phyloP scores from a whole-genome alignment of 2,797 vertebrate species.

The Allobates femoralis region DNA sequence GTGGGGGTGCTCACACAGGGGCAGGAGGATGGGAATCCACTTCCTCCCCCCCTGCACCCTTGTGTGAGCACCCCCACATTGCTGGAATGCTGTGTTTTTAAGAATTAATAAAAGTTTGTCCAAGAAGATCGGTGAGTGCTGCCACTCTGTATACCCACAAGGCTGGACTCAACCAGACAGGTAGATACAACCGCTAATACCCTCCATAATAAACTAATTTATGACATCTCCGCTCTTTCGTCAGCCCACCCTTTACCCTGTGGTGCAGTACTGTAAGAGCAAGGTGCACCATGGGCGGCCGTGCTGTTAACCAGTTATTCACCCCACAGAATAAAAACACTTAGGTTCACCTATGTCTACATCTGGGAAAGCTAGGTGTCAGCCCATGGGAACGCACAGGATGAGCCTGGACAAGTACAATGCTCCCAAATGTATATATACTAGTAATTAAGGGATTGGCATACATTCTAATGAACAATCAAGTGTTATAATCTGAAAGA shows the following conservation, averaged over 20 bases:
- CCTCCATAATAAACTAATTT: not conserved
- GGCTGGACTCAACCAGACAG: too few relatives aligned
- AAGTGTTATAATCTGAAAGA: not conserved
- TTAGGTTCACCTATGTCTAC: not conserved
- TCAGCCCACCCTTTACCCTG: not conserved
- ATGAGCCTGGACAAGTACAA: not conserved
- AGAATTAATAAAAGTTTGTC: too few relatives aligned
- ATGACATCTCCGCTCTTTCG: not conserved
- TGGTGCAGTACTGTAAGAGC: constrained; percentile 15
- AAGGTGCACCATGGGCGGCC: not conserved
- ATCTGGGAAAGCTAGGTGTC: not conserved
- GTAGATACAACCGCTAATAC: too few relatives aligned
- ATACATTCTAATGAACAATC: too few relatives aligned
- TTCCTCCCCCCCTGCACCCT: too few relatives aligned
- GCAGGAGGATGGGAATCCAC: too few relatives aligned
- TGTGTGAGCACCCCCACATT: too few relatives aligned
- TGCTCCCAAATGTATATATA: not conserved
- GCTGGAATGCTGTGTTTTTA: too few relatives aligned
- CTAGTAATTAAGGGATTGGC: too few relatives aligned
- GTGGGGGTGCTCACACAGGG: too few relatives aligned
- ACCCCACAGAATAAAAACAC: not conserved
- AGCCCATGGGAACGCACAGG: not conserved
- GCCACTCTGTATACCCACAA: too few relatives aligned
- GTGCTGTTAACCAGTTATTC: not conserved
- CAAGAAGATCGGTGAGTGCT: too few relatives aligned